Evolutionary conservation across 2,113 vertebrate genomes (phyloP).

Genomic region (Hemiscyllium ocellatum): DNA sequence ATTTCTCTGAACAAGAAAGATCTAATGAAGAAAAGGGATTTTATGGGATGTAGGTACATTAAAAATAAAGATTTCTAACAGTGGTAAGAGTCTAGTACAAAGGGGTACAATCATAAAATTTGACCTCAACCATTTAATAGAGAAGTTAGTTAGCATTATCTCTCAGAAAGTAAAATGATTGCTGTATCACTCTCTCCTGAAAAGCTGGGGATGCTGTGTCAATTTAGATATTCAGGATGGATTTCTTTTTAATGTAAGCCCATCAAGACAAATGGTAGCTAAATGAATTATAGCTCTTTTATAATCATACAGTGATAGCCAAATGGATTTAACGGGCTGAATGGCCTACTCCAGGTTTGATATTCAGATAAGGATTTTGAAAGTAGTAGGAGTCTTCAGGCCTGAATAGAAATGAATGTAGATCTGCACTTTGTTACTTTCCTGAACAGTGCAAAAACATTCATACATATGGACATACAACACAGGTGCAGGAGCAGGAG

Average conservation of each 20-base stretch:
- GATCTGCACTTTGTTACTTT: not conserved
- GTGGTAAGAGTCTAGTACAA: no score
- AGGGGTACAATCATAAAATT: no score
- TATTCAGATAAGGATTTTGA: not conserved
- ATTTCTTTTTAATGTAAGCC: not conserved
- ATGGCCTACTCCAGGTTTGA: not conserved
- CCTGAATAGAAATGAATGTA: not conserved
- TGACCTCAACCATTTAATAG: no score
- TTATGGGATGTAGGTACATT: no score
- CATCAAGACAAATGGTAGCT: not conserved
- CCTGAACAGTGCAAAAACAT: not conserved
- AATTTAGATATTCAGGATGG: not conserved
- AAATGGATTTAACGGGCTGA: not conserved
- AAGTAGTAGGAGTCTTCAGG: not conserved
- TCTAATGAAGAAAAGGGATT: no score
- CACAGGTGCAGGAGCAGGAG: no score
- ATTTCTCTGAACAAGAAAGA: no score
- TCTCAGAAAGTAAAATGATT: not conserved
- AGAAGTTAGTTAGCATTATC: no score
- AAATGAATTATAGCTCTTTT: not conserved
- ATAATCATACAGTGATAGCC: not conserved
- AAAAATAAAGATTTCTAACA: no score
- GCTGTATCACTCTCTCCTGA: not conserved
- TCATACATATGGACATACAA: no score
- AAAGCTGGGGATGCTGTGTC: not conserved